Evolutionary conservation across 2,797 vertebrate genomes (phyloP).

Genomic region (Onychomys arenicola): DNA sequence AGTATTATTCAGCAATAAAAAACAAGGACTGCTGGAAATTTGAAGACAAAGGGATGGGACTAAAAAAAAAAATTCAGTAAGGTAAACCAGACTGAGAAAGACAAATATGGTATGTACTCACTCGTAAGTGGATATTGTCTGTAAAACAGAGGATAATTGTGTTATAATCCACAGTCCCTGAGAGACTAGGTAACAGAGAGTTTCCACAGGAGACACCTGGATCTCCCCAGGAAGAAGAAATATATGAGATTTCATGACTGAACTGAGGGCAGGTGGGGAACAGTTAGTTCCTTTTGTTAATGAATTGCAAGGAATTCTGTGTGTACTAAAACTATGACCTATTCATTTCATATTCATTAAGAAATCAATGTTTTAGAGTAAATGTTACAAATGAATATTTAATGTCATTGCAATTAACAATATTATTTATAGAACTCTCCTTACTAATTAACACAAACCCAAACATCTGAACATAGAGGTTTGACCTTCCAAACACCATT

Average conservation of each 20-base stretch:
- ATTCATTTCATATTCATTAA: slow-evolving; percentile 74
- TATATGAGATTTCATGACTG: neutral
- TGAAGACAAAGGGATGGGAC: neutral
- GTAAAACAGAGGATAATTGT: neutral
- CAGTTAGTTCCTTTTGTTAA: neutral
- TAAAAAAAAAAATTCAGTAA: neutral
- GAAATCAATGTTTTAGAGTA: slow-evolving; percentile 74
- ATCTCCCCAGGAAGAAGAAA: neutral
- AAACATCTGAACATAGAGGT: slow-evolving; percentile 40
- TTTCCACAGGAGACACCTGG: neutral
- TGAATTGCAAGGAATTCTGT: neutral
- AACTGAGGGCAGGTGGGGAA: neutral
- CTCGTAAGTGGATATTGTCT: neutral
- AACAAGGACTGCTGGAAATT: neutral
- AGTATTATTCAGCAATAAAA: neutral
- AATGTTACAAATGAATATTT: slow-evolving; percentile 83
- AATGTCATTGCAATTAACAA: slow-evolving; percentile 77
- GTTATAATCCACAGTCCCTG: neutral
- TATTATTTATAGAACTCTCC: slow-evolving; percentile 73
- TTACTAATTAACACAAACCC: slow-evolving; percentile 71
- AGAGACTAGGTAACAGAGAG: neutral
- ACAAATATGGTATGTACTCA: neutral
- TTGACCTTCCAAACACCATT: slow-evolving; percentile 61
- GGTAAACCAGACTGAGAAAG: neutral
- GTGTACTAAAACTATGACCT: slow-evolving; percentile 54